Evolutionary conservation across 2,797 vertebrate species (phyloP), one percentile per base, ranked within the genome.

Genomic region (Falco cherrug): DNA sequence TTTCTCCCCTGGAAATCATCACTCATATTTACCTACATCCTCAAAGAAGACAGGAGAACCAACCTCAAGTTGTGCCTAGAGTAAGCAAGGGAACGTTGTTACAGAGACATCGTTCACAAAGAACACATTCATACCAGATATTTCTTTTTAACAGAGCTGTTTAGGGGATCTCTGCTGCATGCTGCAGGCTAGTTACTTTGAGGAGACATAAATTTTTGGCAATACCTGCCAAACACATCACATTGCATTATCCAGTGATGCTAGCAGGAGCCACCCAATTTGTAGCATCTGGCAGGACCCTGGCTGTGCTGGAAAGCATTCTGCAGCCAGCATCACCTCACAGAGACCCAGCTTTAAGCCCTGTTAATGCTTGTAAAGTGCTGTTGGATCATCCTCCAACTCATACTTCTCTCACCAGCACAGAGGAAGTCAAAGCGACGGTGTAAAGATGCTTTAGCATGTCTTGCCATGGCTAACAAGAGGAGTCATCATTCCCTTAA

Each of bases 111-210:
- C 20, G 15, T 19, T 84, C 63, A 71, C 63, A 35, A 54, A 56
- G n/a, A 76, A 48, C n/a, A 48, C 0, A 2, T n/a, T 68, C 0
- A 1, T 31, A 45, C 7, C 48, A 67, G 47, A 4, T 35, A 9
- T 2, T 7, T 20, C 43, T 69, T 73, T 28, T 73, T 28, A 61
- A 51, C 14, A 29, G 0, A 3, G 7, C 21, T n/a, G 15, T n/a
- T 48, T 11, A 25, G 21, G 25, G 20, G 19, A 65, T 67, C 54
- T 90, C 28, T 69, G 68, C 73, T 80, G 33, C 24, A 33, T 68
- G 65, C 63, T 89, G 48, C 41, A 64, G 48, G 45, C 22, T 63
- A 11, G 20, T 2, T 79, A 33, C 35, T 63, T 21, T 8, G 26
- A 83, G 28, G 13, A 57, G 22, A 81, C 26, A 31, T 0, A 29